Evolutionary conservation across 1,140 invertebrate species (phyloP).

Genomic region (Andricus grossulariae): DNA sequence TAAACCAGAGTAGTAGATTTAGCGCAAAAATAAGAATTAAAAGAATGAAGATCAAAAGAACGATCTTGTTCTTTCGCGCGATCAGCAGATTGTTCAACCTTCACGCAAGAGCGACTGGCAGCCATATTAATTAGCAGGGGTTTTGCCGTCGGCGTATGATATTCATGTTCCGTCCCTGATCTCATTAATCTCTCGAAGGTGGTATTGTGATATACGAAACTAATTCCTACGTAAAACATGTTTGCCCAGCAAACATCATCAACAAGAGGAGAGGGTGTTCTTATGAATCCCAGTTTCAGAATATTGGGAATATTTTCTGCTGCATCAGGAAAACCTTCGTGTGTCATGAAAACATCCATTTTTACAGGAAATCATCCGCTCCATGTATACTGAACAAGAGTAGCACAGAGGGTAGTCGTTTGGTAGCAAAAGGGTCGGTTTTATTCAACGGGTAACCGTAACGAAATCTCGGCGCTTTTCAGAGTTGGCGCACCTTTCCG

Average conservation of each 20-base stretch:
- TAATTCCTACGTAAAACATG: conserved; percentile 13
- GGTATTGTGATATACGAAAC: conserved; percentile 24
- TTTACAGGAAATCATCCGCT: conserved; percentile 8
- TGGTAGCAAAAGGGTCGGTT: conserved; percentile 33
- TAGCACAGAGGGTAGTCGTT: conserved; percentile 17
- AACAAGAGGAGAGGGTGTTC: not conserved
- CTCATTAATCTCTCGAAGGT: conserved; percentile 25
- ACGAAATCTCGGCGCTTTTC: conserved; percentile 49
- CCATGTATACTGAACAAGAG: not conserved
- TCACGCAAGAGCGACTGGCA: conserved; percentile 12
- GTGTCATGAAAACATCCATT: not conserved
- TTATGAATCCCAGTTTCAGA: not conserved
- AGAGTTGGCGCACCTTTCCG: conserved; percentile 38
- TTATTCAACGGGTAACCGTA: conserved; percentile 47
- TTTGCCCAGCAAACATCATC: conserved; percentile 1
- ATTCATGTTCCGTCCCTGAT: conserved; percentile 28
- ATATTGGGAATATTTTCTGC: not conserved
- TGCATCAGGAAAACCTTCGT: too few relatives aligned
- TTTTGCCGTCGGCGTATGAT: conserved; percentile 29
- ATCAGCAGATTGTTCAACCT: conserved; percentile 28
- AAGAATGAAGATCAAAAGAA: conserved; percentile 26
- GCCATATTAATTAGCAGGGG: conserved; percentile 24
- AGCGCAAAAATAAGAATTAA: not conserved
- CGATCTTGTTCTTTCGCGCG: conserved; percentile 30
- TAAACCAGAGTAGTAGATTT: not conserved